Evolutionary conservation across 2,797 vertebrate species (phyloP).

Genomic region (Micromesistius poutassou): DNA sequence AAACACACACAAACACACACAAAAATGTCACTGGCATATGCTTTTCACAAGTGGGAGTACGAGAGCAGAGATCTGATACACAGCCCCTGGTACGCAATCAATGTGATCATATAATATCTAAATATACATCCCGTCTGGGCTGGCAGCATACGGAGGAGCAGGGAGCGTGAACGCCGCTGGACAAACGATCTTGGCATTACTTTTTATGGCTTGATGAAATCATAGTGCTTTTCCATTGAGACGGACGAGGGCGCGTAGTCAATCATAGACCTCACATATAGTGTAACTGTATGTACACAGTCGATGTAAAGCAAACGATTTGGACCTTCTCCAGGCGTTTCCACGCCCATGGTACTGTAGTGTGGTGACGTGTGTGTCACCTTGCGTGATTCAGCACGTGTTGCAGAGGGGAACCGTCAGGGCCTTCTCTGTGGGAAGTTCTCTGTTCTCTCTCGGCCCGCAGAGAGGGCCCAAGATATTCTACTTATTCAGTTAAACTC

Average conservation of each 20-base stretch:
- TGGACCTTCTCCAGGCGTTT: not conserved
- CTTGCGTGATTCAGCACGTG: not conserved
- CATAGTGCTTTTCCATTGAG: not conserved
- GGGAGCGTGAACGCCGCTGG: conserved; percentile 45
- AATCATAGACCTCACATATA: not conserved
- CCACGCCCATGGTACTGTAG: not conserved
- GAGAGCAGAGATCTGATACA: conserved; percentile 44
- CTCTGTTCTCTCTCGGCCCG: no score
- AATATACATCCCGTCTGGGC: conserved; percentile 54
- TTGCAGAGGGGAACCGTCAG: no score
- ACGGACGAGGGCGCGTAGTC: not conserved
- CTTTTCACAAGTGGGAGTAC: conserved; percentile 26
- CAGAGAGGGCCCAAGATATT: no score
- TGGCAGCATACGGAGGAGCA: conserved; percentile 55
- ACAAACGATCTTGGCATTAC: conserved; percentile 47
- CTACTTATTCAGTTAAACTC: no score
- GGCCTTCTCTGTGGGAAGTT: no score
- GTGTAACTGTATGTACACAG: not conserved
- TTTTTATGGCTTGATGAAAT: conserved; percentile 43
- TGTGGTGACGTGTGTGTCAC: not conserved
- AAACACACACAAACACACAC: not conserved
- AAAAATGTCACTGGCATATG: conserved; percentile 24
- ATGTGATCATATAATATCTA: conserved; percentile 55
- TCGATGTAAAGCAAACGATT: not conserved
- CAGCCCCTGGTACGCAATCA: conserved; percentile 43